Evolutionary conservation across 2,888 invertebrate species (phyloP).

Genomic region (Mimas tiliae): DNA sequence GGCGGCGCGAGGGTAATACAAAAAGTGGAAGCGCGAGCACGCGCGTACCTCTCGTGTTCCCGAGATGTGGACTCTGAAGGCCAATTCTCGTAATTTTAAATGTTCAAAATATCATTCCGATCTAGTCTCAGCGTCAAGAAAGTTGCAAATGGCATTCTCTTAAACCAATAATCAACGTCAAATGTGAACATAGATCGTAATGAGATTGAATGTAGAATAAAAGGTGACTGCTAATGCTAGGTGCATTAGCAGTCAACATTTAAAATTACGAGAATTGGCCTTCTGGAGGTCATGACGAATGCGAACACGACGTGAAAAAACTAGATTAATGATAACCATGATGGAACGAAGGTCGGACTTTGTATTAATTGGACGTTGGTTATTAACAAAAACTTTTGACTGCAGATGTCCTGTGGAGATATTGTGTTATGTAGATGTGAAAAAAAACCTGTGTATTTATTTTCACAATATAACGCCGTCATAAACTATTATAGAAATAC

Average conservation of each 20-base stretch:
- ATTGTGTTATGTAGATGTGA: neutral
- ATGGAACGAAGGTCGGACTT: conserved; percentile 4
- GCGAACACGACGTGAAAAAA: conserved; percentile 39
- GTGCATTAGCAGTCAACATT: no score
- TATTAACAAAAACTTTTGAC: neutral
- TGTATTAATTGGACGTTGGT: conserved; percentile 14
- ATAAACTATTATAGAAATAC: no score
- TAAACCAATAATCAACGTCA: no score
- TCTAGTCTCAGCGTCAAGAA: no score
- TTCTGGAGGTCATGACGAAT: conserved; percentile 58
- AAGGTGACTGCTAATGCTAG: no score
- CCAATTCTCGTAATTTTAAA: no score
- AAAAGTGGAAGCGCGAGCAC: conserved; percentile 69
- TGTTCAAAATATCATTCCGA: no score
- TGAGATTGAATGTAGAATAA: no score
- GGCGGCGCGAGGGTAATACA: conserved; percentile 56
- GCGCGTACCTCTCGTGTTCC: conserved; percentile 52
- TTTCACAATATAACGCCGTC: no score
- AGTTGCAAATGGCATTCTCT: no score
- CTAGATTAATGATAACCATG: conserved; percentile 23
- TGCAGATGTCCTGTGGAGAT: neutral
- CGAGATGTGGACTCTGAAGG: conserved; percentile 50
- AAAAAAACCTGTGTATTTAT: neutral
- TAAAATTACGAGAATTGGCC: no score
- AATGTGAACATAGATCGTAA: no score